Conservation (phyloP, 2,888 invertebrate genomes). For the Mylabris sibirica region DNA sequence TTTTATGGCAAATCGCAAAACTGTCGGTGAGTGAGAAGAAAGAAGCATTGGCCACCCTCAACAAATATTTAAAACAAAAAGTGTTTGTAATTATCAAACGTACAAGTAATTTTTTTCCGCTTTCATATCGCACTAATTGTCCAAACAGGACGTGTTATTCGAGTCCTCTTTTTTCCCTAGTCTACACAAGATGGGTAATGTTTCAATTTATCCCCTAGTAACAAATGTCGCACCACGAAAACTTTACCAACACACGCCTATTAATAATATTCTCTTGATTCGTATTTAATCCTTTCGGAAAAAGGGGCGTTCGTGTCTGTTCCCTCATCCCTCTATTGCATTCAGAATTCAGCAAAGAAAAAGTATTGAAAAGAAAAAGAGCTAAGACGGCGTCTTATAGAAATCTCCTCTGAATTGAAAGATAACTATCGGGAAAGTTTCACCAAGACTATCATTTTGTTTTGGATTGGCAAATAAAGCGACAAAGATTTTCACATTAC, state of each 20-base stretch:
- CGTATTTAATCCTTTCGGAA: slow-evolving; percentile 54
- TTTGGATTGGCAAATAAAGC: slow-evolving; percentile 52
- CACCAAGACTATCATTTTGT: slow-evolving; percentile 58
- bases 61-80: neutral
- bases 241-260: slow-evolving; percentile 51
- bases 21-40: neutral
- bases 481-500: slow-evolving; percentile 54
- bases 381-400: slow-evolving; percentile 40
- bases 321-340: slow-evolving; percentile 16
- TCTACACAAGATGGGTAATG: slow-evolving; percentile 2
- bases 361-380: slow-evolving; percentile 47
- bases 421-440: slow-evolving; percentile 47
- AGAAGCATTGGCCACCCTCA: neutral
- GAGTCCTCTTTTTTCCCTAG: neutral
- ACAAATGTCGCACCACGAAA: slow-evolving; percentile 46
- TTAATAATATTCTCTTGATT: slow-evolving; percentile 56
- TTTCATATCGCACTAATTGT: neutral
- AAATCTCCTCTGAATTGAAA: slow-evolving; percentile 32
- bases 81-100: neutral
- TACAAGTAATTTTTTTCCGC: too few species aligned
- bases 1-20: slow-evolving; percentile 47
- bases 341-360: slow-evolving; percentile 42
- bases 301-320: slow-evolving; percentile 40
- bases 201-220: slow-evolving; percentile 14
- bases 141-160: neutral